phyloP scores from a whole-genome alignment of 2,113 vertebrate genomes.

The Cinclus cinclus region DNA sequence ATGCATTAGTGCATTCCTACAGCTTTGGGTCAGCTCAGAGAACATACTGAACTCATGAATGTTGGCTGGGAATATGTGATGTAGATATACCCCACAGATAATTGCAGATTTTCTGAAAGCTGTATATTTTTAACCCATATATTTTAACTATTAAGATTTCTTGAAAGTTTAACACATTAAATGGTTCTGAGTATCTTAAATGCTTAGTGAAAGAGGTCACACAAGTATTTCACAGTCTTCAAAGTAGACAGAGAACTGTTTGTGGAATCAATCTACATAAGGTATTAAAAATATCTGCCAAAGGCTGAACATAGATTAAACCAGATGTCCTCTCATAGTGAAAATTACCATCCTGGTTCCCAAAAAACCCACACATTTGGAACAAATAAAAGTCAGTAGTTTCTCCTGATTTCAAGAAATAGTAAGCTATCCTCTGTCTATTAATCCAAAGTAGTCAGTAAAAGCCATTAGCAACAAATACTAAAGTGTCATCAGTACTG shows the following conservation, averaged over 20 bases:
- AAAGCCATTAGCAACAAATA: background rate
- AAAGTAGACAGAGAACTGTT: background rate
- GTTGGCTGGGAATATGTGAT: background rate
- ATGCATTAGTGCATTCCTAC: background rate
- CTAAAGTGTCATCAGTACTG: background rate
- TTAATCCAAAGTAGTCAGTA: background rate
- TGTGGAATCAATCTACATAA: background rate
- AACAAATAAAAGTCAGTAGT: background rate
- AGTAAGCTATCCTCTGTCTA: background rate
- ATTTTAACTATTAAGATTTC: background rate
- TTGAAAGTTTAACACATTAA: background rate
- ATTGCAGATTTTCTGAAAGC: background rate
- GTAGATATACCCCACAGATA: background rate
- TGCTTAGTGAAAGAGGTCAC: background rate
- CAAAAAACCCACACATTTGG: rapidly evolving
- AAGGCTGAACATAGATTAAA: background rate
- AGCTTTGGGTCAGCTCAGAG: background rate
- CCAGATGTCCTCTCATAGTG: background rate
- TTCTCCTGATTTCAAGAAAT: background rate
- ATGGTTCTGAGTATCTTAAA: background rate
- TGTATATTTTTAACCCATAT: background rate
- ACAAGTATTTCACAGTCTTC: background rate
- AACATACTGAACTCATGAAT: background rate
- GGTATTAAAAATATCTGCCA: background rate
- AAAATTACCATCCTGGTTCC: background rate